Evolutionary conservation across 2,888 invertebrate genomes (phyloP).

Genomic region (Melikaiella ostensackeni): DNA sequence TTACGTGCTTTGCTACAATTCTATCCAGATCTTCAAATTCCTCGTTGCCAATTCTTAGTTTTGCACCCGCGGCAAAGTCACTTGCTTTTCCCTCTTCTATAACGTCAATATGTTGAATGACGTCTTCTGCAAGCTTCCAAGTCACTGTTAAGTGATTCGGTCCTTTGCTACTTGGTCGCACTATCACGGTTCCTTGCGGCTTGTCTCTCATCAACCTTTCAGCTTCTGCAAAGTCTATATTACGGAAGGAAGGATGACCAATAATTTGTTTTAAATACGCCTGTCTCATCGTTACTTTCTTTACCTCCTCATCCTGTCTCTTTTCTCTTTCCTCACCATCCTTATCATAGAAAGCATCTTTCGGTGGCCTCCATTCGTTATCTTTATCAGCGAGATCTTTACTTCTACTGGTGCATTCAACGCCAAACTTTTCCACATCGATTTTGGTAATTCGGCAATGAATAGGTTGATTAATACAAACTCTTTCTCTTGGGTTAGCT

Average conservation of each 20-base stretch:
- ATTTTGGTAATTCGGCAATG: constrained; percentile 26
- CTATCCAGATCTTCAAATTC: constrained; percentile 99
- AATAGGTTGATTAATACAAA: constrained; percentile 27
- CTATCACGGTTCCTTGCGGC: constrained; percentile 97
- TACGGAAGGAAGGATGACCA: constrained; percentile 97
- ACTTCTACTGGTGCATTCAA: constrained; percentile 30
- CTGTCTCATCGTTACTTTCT: constrained; percentile 88
- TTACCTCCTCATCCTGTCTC: constrained; percentile 84
- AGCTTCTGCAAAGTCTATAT: constrained; percentile 94
- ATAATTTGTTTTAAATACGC: constrained; percentile 97
- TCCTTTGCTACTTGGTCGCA: constrained; percentile 97
- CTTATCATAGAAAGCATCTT: constrained; percentile 17
- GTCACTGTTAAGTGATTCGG: constrained; percentile 97
- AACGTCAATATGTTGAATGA: constrained; percentile 97
- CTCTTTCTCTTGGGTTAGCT: constrained; percentile 7
- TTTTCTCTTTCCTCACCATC: constrained; percentile 19
- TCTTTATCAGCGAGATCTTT: constrained; percentile 23
- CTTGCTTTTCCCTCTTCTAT: constrained; percentile 97
- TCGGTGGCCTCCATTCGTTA: constrained; percentile 75
- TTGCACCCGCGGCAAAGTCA: constrained; percentile 93
- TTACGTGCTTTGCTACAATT: constrained; percentile 94
- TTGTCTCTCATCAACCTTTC: constrained; percentile 92
- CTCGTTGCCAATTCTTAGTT: constrained; percentile 91
- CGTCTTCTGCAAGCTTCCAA: constrained; percentile 97
- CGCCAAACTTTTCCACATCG: constrained; percentile 14